Percentiles rank a stretch among this genome's conserved stretches.
Conservation (phyloP, 2,888 invertebrate genomes). For the Campopleginae sp. region DNA sequence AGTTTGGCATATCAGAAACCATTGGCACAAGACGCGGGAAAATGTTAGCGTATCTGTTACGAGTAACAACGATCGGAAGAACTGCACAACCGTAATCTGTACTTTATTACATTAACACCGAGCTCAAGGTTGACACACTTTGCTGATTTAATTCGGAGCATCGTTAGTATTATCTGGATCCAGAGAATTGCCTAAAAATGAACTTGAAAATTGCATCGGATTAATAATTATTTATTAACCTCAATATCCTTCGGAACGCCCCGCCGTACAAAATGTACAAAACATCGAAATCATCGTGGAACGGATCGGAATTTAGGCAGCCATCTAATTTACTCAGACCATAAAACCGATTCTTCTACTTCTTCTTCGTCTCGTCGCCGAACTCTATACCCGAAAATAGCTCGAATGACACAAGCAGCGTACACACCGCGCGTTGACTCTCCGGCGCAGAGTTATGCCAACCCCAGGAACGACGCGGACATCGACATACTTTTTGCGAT, state of each 20-base stretch:
- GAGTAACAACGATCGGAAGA: background rate
- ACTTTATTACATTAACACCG: constrained; percentile 77
- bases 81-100: constrained; percentile 36
- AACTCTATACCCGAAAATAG: constrained; percentile 59
- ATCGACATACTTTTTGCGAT: constrained; percentile 69
- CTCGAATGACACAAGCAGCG: constrained; percentile 38
- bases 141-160: background rate
- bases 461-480: constrained; percentile 70
- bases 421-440: constrained; percentile 21
- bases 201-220: background rate
- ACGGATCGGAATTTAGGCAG: constrained; percentile 38
- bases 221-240: background rate
- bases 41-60: constrained; percentile 27
- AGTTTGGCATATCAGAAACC: constrained; percentile 45
- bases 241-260: background rate
- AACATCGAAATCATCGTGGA: background rate
- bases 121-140: constrained; percentile 25
- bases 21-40: constrained; percentile 25
- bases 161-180: background rate
- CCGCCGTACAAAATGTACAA: background rate
- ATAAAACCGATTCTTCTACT: constrained; percentile 39
- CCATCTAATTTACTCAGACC: constrained; percentile 48
- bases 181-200: background rate
- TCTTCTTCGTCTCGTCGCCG: constrained; percentile 43
- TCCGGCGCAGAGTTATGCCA: constrained; percentile 65